Evolutionary conservation across 1,140 invertebrate genomes (phyloP).

Genomic region (Cotesia typhae): DNA sequence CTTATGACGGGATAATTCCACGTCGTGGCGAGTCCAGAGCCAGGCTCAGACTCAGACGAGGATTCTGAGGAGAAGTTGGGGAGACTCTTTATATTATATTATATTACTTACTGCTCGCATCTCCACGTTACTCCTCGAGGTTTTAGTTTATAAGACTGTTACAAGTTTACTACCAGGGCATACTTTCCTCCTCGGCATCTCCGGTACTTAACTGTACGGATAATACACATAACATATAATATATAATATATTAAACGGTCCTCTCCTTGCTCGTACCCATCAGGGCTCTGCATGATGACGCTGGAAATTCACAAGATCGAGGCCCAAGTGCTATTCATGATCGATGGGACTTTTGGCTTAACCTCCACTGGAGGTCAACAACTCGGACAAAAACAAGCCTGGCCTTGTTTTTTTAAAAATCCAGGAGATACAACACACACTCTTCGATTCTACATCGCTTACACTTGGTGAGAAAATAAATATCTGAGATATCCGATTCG

Average conservation of each 20-base stretch:
- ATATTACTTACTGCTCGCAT: not conserved
- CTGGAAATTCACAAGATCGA: constrained; percentile 47
- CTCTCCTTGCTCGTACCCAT: not conserved
- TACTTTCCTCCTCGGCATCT: not conserved
- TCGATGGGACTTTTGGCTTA: constrained; percentile 54
- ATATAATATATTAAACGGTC: not conserved
- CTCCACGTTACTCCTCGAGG: not conserved
- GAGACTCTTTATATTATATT: too few relatives aligned
- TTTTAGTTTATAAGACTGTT: too few relatives aligned
- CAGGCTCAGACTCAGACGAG: too few relatives aligned
- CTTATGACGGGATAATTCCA: constrained; percentile 54
- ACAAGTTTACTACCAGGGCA: too few relatives aligned
- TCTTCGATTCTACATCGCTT: not conserved
- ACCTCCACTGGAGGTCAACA: constrained; percentile 33
- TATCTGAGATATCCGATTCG: constrained; percentile 29
- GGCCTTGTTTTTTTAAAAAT: not conserved
- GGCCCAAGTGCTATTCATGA: constrained; percentile 49
- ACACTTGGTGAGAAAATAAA: constrained; percentile 33
- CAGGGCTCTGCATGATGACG: constrained; percentile 1
- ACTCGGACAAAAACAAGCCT: not conserved
- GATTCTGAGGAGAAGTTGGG: too few relatives aligned
- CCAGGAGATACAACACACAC: not conserved
- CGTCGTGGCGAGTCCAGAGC: constrained; percentile 37
- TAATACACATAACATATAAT: constrained; percentile 8
- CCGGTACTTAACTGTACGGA: not conserved